Evolutionary conservation across 2,113 vertebrate genomes (phyloP).

Genomic region (Girardinichthys multiradiatus): DNA sequence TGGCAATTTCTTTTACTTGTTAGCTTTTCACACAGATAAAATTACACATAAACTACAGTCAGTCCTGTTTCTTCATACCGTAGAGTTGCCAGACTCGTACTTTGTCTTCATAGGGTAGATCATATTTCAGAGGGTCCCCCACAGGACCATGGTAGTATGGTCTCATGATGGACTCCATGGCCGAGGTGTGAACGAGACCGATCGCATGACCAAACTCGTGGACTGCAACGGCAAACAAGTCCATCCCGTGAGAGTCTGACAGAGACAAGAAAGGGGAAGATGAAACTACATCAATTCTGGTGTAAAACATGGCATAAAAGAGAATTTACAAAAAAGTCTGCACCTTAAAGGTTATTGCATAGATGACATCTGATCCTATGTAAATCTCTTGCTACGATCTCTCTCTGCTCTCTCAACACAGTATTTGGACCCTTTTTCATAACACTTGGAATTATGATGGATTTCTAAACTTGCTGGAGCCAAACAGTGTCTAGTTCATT

Average conservation of each 20-base stretch:
- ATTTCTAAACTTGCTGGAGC: neutral
- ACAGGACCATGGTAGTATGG: conserved; percentile 97
- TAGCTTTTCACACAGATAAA: too few species aligned
- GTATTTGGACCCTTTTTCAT: neutral
- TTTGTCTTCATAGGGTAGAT: conserved; percentile 92
- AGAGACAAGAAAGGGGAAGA: conserved; percentile 2
- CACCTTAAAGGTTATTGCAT: neutral
- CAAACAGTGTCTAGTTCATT: neutral
- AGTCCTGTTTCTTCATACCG: conserved; percentile 75
- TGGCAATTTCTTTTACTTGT: too few species aligned
- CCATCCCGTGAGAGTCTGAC: conserved; percentile 90
- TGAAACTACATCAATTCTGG: neutral
- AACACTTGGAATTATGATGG: neutral
- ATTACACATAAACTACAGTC: neutral
- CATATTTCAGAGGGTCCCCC: conserved; percentile 93
- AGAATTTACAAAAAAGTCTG: neutral
- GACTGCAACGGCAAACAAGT: conserved; percentile 94
- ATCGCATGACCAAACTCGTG: conserved; percentile 98
- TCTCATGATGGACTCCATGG: conserved; percentile 92
- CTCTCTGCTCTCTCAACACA: neutral
- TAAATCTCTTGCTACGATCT: neutral
- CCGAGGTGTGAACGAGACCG: conserved; percentile 91
- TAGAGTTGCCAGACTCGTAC: conserved; percentile 97
- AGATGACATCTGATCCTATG: neutral
- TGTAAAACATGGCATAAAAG: neutral